Conservation (phyloP, 2,797 vertebrate genomes). For the Pipistrellus pipistrellus region DNA sequence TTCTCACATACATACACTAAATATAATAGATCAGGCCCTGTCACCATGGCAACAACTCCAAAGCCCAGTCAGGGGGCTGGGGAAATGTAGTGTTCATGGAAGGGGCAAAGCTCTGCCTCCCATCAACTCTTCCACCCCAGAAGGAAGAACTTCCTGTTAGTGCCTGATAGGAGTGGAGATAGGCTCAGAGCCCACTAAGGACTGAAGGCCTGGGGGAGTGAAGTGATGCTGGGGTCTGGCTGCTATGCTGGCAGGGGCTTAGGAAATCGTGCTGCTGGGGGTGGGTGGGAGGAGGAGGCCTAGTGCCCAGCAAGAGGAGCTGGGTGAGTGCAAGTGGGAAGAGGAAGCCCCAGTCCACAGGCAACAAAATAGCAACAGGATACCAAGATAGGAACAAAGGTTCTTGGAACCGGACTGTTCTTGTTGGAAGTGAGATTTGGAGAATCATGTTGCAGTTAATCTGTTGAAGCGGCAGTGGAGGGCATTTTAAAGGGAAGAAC, state of each 20-base stretch:
- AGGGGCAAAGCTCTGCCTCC: background rate
- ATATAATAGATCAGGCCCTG: background rate
- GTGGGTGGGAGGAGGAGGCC: background rate
- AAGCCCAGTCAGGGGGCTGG: background rate
- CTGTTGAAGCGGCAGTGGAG: background rate
- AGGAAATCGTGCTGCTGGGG: background rate
- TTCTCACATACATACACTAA: slow-evolving; percentile 47
- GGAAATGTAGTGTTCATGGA: background rate
- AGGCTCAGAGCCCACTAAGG: background rate
- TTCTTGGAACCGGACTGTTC: background rate
- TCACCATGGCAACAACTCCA: background rate
- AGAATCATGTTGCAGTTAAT: background rate
- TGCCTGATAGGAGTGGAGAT: background rate
- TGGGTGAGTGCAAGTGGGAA: too few relatives aligned
- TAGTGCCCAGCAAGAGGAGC: background rate
- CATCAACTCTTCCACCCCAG: too few relatives aligned
- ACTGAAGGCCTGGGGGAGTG: background rate
- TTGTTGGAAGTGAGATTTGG: background rate
- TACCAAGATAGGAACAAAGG: background rate
- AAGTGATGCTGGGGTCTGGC: background rate
- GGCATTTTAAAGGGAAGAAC: too few relatives aligned
- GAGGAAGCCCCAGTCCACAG: background rate
- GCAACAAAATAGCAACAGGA: background rate
- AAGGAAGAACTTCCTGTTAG: background rate
- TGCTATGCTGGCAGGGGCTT: background rate